Conservation (phyloP, 2,888 invertebrate species). For the Acleris literana region DNA sequence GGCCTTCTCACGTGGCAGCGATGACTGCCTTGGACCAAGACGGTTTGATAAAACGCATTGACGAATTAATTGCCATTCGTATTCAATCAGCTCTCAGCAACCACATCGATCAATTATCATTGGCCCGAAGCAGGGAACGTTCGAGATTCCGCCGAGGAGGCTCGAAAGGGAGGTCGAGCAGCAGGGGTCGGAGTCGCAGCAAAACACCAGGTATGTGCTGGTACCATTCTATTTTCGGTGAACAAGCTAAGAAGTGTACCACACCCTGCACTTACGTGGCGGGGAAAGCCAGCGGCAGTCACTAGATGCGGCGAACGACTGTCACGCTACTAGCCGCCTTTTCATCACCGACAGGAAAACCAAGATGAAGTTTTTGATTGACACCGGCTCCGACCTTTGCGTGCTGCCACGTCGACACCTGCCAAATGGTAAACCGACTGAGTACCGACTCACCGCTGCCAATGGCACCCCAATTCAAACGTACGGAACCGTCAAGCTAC, state of each 20-base stretch:
- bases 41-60: too few relatives aligned
- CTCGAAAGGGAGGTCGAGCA: background rate
- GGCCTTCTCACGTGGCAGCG: background rate
- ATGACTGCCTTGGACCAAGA: background rate
- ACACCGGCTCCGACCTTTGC: conserved; percentile 13
- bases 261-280: background rate
- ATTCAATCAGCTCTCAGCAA: too few relatives aligned
- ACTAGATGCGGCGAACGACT: conserved; percentile 1
- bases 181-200: background rate
- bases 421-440: conserved; percentile 4
- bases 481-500: conserved; percentile 24
- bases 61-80: too few relatives aligned
- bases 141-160: background rate
- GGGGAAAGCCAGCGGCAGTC: background rate
- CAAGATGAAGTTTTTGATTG: conserved; percentile 7
- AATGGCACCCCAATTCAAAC: conserved; percentile 48
- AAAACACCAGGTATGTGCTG: conserved; percentile 4
- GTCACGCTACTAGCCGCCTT: background rate
- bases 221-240: conserved; percentile 1
- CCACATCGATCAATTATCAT: too few relatives aligned
- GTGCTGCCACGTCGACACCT: background rate
- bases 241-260: background rate
- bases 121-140: too few relatives aligned
- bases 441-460: conserved; percentile 42
- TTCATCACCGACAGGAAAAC: conserved; percentile 7